Evolutionary conservation across 2,888 invertebrate species (phyloP).

Genomic region (Labia minor): DNA sequence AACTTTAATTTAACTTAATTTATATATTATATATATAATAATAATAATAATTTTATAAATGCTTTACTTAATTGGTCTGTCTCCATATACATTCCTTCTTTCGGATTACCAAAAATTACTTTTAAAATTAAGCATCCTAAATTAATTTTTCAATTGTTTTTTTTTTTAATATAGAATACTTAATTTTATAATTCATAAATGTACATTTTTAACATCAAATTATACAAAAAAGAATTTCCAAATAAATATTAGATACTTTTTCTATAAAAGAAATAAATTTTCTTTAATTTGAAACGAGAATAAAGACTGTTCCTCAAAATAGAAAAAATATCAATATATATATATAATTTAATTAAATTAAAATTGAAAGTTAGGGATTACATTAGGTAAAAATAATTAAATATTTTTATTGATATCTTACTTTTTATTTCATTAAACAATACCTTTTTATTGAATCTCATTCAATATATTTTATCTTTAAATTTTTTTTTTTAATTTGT

Average conservation of each 20-base stretch:
- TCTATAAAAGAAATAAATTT: not conserved
- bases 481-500: no score
- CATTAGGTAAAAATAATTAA: no score
- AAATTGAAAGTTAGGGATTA: no score
- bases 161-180: not conserved
- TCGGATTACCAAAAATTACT: not conserved
- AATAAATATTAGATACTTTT: not conserved
- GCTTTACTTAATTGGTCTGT: not conserved
- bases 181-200: not conserved
- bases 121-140: not conserved
- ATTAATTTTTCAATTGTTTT: not conserved
- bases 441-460: no score
- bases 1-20: conserved; percentile 41
- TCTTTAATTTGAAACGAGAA: not conserved
- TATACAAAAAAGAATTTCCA: not conserved
- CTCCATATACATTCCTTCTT: not conserved
- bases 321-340: no score
- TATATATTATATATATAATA: not conserved
- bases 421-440: no score
- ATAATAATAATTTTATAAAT: no score
- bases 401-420: no score
- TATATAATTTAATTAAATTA: no score
- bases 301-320: not conserved
- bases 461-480: no score
- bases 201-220: not conserved